These are phyloP conservation scores for Medauroidea extradentata DNA, from an alignment of 1,140 invertebrate species.

Conservation along the genomic window DNA sequence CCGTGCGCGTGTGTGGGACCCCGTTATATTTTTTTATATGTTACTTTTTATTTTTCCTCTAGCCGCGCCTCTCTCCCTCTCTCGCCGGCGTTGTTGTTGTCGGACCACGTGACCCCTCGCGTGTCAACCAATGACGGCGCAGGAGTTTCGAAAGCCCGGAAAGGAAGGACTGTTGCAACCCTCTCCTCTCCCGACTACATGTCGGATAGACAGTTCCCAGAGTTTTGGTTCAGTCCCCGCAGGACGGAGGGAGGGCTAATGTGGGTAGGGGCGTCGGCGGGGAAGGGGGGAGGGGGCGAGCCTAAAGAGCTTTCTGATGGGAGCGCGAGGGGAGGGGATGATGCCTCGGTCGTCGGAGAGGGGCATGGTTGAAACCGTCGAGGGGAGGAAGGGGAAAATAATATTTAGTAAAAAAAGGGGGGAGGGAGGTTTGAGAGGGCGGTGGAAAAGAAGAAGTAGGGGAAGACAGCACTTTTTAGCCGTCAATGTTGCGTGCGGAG, in stretches of 20 bases:
- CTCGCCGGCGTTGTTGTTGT: no score
- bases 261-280: not conserved
- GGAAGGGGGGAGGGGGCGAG: not conserved
- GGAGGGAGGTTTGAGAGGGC: not conserved
- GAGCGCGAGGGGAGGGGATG: constrained; percentile 27
- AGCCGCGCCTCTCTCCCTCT: not conserved
- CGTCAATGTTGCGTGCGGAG: no score
- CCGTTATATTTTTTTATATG: no score
- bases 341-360: constrained; percentile 13
- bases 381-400: constrained; percentile 2
- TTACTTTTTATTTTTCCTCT: constrained; percentile 1
- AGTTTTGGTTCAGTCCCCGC: not conserved
- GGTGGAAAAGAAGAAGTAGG: constrained; percentile 4
- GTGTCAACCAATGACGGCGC: constrained; percentile 7
- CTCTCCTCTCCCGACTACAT: not conserved
- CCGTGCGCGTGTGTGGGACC: no score
- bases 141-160: not conserved
- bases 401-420: constrained; percentile 1
- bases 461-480: constrained; percentile 1
- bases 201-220: not conserved
- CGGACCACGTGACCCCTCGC: not conserved
- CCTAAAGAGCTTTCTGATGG: not conserved
- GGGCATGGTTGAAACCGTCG: not conserved
- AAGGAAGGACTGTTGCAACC: not conserved
- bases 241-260: not conserved